Percentiles rank a stretch among this genome's conserved stretches.
Conservation (phyloP, 2,113 vertebrate species). For the Eurypyga helias region DNA sequence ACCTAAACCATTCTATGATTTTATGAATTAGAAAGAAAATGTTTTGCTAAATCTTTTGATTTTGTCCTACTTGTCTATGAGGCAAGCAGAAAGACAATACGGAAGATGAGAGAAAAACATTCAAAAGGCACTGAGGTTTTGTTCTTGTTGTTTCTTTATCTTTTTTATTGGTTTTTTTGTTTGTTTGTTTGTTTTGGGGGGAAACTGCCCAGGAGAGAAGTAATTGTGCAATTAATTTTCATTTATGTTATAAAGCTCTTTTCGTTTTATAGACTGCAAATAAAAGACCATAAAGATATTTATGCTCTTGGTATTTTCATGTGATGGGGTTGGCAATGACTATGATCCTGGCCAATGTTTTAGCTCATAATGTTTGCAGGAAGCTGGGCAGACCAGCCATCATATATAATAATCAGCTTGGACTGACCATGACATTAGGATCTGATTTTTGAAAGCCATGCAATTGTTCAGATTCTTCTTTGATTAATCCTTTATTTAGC, state of each 20-base stretch:
- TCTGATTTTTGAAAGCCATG: neutral
- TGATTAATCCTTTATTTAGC: neutral
- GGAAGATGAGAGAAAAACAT: neutral
- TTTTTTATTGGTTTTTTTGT: neutral
- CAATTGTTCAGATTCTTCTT: neutral
- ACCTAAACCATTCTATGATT: too few species aligned
- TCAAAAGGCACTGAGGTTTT: neutral
- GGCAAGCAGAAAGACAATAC: neutral
- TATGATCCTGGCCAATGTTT: neutral
- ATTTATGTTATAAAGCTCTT: constrained; percentile 6
- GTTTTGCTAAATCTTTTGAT: neutral
- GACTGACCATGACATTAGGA: neutral
- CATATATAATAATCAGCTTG: neutral
- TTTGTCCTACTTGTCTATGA: neutral
- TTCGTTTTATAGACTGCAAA: constrained; percentile 20
- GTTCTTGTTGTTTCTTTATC: neutral
- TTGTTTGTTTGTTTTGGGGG: too few species aligned
- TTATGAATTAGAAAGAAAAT: neutral
- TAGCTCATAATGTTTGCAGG: neutral
- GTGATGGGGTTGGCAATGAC: neutral
- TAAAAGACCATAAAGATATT: constrained; percentile 35
- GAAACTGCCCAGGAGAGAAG: neutral
- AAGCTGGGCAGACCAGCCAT: neutral
- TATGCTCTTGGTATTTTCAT: constrained; percentile 24
- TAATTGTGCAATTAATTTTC: constrained; percentile 48